A percentile compares a stretch with the other conserved stretches of the same genome.
Evolutionary conservation across 2,113 vertebrate species (phyloP).

Genomic region (Gasterosteus nipponicus): DNA sequence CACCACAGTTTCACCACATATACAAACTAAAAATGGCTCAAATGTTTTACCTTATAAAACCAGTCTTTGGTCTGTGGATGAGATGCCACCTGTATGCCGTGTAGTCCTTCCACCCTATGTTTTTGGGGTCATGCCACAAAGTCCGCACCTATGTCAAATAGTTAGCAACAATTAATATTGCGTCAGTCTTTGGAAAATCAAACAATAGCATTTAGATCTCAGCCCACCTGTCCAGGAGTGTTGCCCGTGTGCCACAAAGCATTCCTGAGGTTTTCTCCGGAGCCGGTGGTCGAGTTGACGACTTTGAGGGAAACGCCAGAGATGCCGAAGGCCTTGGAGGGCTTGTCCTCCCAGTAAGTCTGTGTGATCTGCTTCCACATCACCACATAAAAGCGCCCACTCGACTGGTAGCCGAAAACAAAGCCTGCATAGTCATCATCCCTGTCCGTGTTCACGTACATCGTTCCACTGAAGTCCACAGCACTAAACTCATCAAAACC

Average conservation of each 20-base stretch:
- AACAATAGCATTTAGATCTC: slow-evolving; percentile 37
- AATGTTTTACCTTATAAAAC: slow-evolving; percentile 90
- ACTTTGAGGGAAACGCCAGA: slow-evolving; percentile 98
- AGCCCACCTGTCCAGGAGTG: slow-evolving; percentile 91
- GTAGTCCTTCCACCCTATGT: slow-evolving; percentile 98
- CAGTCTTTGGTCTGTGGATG: slow-evolving; percentile 95
- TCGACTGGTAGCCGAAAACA: slow-evolving; percentile 98
- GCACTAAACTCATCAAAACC: slow-evolving; percentile 96
- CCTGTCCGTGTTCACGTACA: slow-evolving; percentile 97
- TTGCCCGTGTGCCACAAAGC: slow-evolving; percentile 98
- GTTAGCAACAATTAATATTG: not conserved
- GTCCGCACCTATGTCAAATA: slow-evolving; percentile 87
- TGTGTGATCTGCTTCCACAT: slow-evolving; percentile 99
- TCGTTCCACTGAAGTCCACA: slow-evolving; percentile 97
- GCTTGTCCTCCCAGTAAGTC: slow-evolving; percentile 98
- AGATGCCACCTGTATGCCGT: slow-evolving; percentile 99
- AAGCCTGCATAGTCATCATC: slow-evolving; percentile 98
- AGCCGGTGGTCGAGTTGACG: slow-evolving; percentile 95
- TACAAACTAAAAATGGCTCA: slow-evolving; percentile 1
- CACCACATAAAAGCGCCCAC: slow-evolving; percentile 94
- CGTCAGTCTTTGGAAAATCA: slow-evolving; percentile 7
- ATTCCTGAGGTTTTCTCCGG: slow-evolving; percentile 94
- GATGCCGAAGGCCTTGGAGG: slow-evolving; percentile 94
- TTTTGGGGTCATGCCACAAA: slow-evolving; percentile 97
- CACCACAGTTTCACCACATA: not conserved